A percentile compares a stretch with the other conserved stretches of the same genome.
These are phyloP conservation scores for Maniola hyperantus DNA, from an alignment of 2,888 invertebrate genomes.

Conservation along the genomic window DNA sequence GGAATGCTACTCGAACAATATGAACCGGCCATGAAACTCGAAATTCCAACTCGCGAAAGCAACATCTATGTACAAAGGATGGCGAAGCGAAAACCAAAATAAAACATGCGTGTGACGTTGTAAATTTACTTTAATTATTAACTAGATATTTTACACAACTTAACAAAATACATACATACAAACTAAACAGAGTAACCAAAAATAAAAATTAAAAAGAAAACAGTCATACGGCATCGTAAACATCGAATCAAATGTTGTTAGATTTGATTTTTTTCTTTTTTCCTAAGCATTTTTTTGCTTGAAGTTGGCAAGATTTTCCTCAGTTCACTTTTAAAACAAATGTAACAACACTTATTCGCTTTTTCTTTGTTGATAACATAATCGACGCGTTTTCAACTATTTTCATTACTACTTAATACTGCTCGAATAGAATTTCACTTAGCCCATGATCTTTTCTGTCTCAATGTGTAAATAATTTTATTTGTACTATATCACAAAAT, in stretches of 20 bases:
- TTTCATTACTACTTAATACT: constrained; percentile 64
- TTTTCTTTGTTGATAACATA: constrained; percentile 12
- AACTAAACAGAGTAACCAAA: constrained; percentile 79
- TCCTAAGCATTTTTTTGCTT: constrained; percentile 11
- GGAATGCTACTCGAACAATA: background rate
- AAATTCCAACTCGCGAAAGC: constrained; percentile 32
- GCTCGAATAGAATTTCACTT: constrained; percentile 54
- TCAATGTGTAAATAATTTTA: constrained; percentile 59
- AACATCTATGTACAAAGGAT: constrained; percentile 52
- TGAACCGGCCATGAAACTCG: constrained; percentile 3
- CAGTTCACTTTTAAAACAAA: constrained; percentile 32
- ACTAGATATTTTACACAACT: constrained; percentile 83
- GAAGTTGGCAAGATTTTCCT: constrained; percentile 42
- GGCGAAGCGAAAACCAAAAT: constrained; percentile 57
- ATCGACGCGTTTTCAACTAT: constrained; percentile 38
- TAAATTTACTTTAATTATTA: constrained; percentile 73
- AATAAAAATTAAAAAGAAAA: constrained; percentile 54
- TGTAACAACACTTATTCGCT: constrained; percentile 18
- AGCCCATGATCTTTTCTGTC: constrained; percentile 49
- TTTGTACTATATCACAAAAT: constrained; percentile 80
- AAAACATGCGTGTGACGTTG: constrained; percentile 73
- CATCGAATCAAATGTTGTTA: constrained; percentile 38
- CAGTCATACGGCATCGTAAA: constrained; percentile 63
- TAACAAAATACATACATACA: constrained; percentile 81
- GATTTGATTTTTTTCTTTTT: constrained; percentile 29